Conservation (phyloP, 92 coral and sea anemone species). For the Parazoanthus darwini region DNA sequence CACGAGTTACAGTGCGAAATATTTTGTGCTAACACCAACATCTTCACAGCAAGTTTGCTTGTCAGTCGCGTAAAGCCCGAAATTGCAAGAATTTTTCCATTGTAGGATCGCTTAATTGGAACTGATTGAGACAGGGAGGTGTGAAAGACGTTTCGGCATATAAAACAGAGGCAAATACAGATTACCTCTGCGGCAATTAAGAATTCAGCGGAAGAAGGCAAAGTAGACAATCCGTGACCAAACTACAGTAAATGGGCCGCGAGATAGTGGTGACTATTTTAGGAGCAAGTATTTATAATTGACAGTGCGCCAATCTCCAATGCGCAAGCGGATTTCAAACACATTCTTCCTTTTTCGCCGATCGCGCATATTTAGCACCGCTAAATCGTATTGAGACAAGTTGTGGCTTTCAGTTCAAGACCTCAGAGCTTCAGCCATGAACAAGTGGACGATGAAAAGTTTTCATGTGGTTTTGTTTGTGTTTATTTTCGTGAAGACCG, state of each 20-base stretch:
- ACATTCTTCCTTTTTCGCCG: not conserved
- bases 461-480: slow-evolving; percentile 22
- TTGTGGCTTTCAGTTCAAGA: not conserved
- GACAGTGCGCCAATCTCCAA: slow-evolving; percentile 2
- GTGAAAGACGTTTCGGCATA: slow-evolving; percentile 22
- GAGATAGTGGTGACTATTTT: slow-evolving; percentile 30
- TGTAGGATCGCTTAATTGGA: slow-evolving; percentile 18
- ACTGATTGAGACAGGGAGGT: slow-evolving; percentile 11
- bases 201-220: slow-evolving; percentile 29
- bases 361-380: slow-evolving; percentile 28
- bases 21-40: slow-evolving; percentile 7
- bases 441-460: slow-evolving; percentile 7
- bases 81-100: not conserved
- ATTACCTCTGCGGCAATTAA: slow-evolving; percentile 23
- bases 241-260: slow-evolving; percentile 17
- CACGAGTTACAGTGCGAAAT: not conserved
- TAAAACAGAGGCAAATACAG: slow-evolving; percentile 15
- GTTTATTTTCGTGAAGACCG: not conserved
- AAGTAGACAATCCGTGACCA: slow-evolving; percentile 10
- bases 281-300: slow-evolving; percentile 28
- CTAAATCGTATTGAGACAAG: slow-evolving; percentile 8
- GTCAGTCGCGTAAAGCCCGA: not conserved
- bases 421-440: slow-evolving; percentile 17
- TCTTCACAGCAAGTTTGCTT: slow-evolving; percentile 18
- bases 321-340: slow-evolving; percentile 23